Conservation (phyloP, 2,797 vertebrate genomes). For the Erithacus rubecula region DNA sequence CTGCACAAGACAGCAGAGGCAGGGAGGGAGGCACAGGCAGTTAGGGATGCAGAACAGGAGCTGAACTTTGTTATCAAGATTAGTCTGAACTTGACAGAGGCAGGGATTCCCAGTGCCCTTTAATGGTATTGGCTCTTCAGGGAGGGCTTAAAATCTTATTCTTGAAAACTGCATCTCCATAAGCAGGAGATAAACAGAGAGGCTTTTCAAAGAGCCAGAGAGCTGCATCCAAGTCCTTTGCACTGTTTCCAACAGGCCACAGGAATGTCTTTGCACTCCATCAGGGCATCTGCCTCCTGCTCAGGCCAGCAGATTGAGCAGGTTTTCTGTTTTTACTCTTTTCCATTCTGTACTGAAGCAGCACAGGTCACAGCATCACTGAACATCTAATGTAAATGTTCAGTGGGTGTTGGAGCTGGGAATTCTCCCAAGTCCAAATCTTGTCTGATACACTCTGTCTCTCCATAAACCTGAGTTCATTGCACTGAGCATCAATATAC, state of each 20-base stretch:
- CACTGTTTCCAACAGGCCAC: not conserved
- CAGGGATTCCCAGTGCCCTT: constrained; percentile 13
- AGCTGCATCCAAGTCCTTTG: not conserved
- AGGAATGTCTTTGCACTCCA: not conserved
- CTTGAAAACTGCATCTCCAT: not conserved
- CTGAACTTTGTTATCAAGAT: not conserved
- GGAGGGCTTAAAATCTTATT: constrained; percentile 15
- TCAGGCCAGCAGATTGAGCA: not conserved
- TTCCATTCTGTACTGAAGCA: not conserved
- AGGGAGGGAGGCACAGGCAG: not conserved
- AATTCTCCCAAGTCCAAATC: not conserved
- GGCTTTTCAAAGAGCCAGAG: not conserved
- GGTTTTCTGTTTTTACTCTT: not conserved
- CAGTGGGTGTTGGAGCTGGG: not conserved
- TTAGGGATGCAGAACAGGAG: not conserved
- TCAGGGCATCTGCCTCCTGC: not conserved
- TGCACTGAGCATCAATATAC: not conserved
- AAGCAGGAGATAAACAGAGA: not conserved
- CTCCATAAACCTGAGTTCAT: not conserved
- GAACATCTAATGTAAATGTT: not conserved
- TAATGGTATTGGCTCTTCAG: not conserved
- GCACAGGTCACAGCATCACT: not conserved
- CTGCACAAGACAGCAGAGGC: not conserved
- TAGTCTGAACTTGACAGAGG: not conserved
- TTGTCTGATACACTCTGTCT: not conserved